A percentile compares a stretch with the other conserved stretches of the same genome.
Conservation (phyloP, 2,888 invertebrate species). For the Amphipyra berbera region DNA sequence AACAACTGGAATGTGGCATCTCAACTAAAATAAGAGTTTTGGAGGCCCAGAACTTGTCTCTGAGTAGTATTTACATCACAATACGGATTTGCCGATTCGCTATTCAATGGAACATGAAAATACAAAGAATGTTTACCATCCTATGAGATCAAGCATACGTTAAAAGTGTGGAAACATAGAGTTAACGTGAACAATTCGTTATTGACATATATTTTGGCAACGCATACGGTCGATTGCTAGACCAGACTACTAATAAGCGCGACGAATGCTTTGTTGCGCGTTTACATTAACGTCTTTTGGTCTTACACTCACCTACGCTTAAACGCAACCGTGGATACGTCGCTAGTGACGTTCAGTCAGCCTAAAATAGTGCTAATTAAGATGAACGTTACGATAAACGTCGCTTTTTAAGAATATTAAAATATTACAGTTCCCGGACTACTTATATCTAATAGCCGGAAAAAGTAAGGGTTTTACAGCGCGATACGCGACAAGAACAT, state of each 20-base stretch:
- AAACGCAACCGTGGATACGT: conserved; percentile 64
- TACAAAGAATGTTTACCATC: neutral
- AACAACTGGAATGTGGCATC: neutral
- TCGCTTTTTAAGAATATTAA: conserved; percentile 29
- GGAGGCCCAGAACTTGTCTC: neutral
- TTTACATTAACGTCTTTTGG: conserved; percentile 73
- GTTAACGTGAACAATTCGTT: conserved; percentile 67
- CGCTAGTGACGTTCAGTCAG: conserved; percentile 68
- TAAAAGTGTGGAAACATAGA: conserved; percentile 49
- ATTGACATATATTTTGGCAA: conserved; percentile 79
- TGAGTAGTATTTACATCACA: neutral
- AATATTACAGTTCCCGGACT: conserved; percentile 12
- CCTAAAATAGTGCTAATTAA: conserved; percentile 75
- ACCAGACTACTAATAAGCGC: conserved; percentile 65
- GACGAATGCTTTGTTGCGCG: conserved; percentile 71
- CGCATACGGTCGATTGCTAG: conserved; percentile 61
- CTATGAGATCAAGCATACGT: conserved; percentile 28
- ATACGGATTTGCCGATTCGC: neutral
- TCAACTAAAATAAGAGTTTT: neutral
- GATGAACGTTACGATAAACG: conserved; percentile 65
- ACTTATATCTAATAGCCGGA: conserved; percentile 1
- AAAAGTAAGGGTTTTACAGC: neutral
- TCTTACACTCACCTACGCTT: conserved; percentile 71
- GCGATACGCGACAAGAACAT: neutral
- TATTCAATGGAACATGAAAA: conserved; percentile 4